Evolutionary conservation across 2,797 vertebrate genomes (phyloP), one percentile per base, ranked within the genome.

Genomic region (Acanthopagrus latus): DNA sequence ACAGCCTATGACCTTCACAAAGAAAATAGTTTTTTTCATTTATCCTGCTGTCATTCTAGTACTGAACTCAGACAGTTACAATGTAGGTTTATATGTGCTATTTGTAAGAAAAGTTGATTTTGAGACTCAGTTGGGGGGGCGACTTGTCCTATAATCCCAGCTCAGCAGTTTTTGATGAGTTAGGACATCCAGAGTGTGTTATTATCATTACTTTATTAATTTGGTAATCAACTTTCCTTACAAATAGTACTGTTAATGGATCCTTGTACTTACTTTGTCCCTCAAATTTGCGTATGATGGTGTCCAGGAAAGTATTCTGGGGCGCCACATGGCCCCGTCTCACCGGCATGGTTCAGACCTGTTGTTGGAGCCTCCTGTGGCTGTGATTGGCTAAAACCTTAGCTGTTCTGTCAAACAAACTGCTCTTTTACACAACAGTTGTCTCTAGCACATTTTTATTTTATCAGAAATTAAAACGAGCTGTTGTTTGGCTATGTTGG

Each of bases 221-320:
- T 38, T 38, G 33, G 33, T 5, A 9, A 38, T 10, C 38, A 38
- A 38, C 17, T 18, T 48, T 47, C 20, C 46, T 6, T 16, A 38
- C 38, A 38, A 38, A 38, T 38, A 38, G 38, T 9, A 38, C 38
- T 3, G 2, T 10, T 38, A 10, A 7, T 25, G 5, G 23, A 29
- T 18, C 20, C 6, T 7, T n/a, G 13, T 59, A 85, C 93, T 94
- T 89, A 97, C 97, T 97, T 91, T 97, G 97, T 52, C 94, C 96
- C 90, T 97, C 97, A 85, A 97, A 97, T 89, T 97, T 97, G 83
- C 96, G 94, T 85, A 97, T 97, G 94, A 97, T 97, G 80, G 96
- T 97, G 84, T 97, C 97, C 90, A 97, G 89, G 89, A 97, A 97
- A 43, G 96, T 97, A 93, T 97, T 97, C 87, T 96, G 97, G 27